Evolutionary conservation across 2,888 invertebrate species (phyloP).

Genomic region (Tinea pellionella): DNA sequence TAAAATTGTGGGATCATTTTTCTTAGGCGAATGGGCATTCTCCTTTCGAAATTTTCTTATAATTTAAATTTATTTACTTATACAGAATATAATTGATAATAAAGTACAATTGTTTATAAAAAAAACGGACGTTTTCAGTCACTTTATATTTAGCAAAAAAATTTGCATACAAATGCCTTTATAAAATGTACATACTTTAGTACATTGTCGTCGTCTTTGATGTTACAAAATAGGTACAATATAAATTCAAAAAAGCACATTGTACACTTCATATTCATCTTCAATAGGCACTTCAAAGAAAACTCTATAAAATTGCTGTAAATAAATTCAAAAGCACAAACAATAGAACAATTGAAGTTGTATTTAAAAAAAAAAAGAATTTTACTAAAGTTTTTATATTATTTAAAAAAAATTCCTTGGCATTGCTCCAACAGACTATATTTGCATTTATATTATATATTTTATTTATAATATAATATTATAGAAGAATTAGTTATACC

Average conservation of each 20-base stretch:
- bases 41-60: no score
- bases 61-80: no score
- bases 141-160: background rate
- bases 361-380: background rate
- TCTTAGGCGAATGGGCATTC: no score
- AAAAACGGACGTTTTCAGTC: no score
- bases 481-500: no score
- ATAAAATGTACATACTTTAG: background rate
- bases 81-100: no score
- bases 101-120: no score
- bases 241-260: background rate
- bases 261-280: background rate
- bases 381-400: background rate
- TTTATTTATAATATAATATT: no score
- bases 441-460: background rate
- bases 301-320: background rate
- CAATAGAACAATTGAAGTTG: background rate
- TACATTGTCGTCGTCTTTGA: background rate
- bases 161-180: background rate
- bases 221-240: background rate
- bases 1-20: no score
- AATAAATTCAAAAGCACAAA: background rate
- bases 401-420: background rate
- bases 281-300: background rate
- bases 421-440: background rate